Percentiles rank a stretch among this genome's conserved stretches.
Evolutionary conservation across 2,888 invertebrate species (phyloP).

Genomic region (Cactoblastis cactorum): DNA sequence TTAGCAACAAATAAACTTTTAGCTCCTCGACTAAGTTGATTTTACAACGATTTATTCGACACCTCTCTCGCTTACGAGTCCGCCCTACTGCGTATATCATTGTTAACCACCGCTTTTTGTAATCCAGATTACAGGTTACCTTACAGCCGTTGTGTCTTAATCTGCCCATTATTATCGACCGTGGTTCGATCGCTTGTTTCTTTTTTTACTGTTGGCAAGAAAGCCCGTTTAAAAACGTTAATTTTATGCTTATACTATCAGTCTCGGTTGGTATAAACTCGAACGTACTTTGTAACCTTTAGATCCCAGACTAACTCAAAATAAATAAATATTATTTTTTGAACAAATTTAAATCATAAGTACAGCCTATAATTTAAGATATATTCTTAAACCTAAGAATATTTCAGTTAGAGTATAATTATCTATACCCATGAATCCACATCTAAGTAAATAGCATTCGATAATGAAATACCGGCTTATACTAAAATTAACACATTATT

Average conservation of each 20-base stretch:
- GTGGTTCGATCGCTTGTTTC: background rate
- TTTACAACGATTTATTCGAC: conserved; percentile 25
- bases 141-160: conserved; percentile 12
- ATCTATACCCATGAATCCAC: too few species aligned
- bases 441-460: too few species aligned
- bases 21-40: conserved; percentile 16
- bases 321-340: background rate
- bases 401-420: background rate
- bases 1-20: background rate
- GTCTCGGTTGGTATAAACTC: background rate
- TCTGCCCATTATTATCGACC: conserved; percentile 4
- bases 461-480: too few species aligned
- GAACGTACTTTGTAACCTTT: background rate
- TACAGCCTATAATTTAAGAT: background rate
- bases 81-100: conserved; percentile 20
- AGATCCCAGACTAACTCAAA: background rate
- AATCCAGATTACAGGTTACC: conserved; percentile 13
- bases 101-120: conserved; percentile 9
- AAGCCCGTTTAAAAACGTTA: background rate
- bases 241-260: background rate
- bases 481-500: too few species aligned
- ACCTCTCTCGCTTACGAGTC: conserved; percentile 20
- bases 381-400: too few species aligned
- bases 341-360: background rate
- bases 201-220: background rate